Base-by-base conservation (phyloP, 2,797 vertebrate species). In the Glossophaga mutica region DNA sequence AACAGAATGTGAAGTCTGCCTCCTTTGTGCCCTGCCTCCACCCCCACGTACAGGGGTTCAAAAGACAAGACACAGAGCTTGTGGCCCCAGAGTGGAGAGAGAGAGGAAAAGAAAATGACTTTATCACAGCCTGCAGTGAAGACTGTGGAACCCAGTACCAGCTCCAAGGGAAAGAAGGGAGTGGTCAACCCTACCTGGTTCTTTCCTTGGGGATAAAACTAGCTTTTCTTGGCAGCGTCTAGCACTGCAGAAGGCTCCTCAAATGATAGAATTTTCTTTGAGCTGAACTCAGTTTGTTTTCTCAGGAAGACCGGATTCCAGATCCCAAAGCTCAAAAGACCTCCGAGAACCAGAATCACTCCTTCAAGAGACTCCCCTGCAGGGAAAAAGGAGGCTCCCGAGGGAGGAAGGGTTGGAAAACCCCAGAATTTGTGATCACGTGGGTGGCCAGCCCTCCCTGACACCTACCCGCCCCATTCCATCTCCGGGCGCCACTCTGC, bases 361-460 rank as follows among this genome's bases (percentile, higher is more conserved):
- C 24, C 65, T 70, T 71, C 14, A 21, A 76, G 73, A 79, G 18
- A 15, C 21, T n/a, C 70, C 57, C 59, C 44, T 68, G 48, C n/a
- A 46, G 24, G 42, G 29, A 55, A 57, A 67, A 42, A 32, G 81
- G 48, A 87, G 57, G 24, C 12, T 39, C 44, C 44, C 16, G 1
- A 15, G 67, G 32, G 19, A 19, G 46, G 9, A 46, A 42, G 29
- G 39, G 29, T 44, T 39, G 55, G 55, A 81, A 59, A 34, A 46
- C 11, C 6, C 73, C n/a, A 50, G 71, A 34, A 26, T 37, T 37
- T n/a, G 0, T 42, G 57, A 18, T 15, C 48, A 29, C 32, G 7
- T 0, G 5, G n/a, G 12, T 29, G 46, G 24, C 44, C 62, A 26
- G 73, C 7, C 14, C 22, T 0, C 5, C 15, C 34, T 0, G 2